Evolutionary conservation across 2,113 vertebrate genomes (phyloP), one percentile per base, ranked within the genome.

Genomic region (Zingel zingel): DNA sequence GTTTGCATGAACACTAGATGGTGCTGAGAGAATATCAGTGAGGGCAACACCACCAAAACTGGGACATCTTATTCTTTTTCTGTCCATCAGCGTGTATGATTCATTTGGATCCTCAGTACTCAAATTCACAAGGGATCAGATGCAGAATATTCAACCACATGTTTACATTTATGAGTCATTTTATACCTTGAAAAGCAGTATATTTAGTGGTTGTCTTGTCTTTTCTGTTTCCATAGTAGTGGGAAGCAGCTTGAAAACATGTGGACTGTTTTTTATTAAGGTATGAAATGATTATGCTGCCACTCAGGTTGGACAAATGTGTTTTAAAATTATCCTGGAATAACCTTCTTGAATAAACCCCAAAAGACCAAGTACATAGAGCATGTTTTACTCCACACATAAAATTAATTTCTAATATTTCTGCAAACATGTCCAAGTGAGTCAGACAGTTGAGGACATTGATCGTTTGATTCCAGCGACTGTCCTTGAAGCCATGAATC

Each of bases 1-100:
- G n/a, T 21, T 50, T 74, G 54, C 50, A 30, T 85, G 85, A 89
- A 78, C 92, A 91, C 92, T 93, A 93, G 93, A 89, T 91, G 93
- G 89, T 18, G 89, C 83, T 91, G 73, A 85, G 67, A 84, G 84
- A 84, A 33, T 25, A 82, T 50, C 56, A 19, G 9, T 58, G 19
- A 83, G 23, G 3, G 13, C 3, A 1, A 23, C 1, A n/a, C 72
- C 47, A 33, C 25, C 36, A 54, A 13, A 74, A 77, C 61, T 64
- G 59, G 54, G 70, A 59, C 66, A 54, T 67, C 13, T 69, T 43
- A 43, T 11, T 43, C 39, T 43, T 43, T 11, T 43, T 13, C 7
- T 27, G 57, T 57, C 25, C 56, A 43, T 67, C 48, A 45, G 64
- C 69, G 81, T 76, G 51, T 4, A 25, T 59, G 63, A 84, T 58